Evolutionary conservation across 2,113 vertebrate genomes (phyloP), one percentile per base, ranked within the genome.

Genomic region (Tetrax tetrax): DNA sequence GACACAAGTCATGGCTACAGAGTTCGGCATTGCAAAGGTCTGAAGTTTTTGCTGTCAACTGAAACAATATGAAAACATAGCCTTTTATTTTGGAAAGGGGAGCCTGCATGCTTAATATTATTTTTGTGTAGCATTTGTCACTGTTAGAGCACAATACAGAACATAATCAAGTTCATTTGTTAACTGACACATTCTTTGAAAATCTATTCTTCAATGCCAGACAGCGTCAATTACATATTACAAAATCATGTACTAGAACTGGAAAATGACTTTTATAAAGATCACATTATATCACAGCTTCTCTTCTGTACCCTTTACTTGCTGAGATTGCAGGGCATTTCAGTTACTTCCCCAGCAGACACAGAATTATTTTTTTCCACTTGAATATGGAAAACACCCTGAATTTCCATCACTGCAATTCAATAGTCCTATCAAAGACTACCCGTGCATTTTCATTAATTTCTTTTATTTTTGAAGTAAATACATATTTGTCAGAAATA

Each of bases 121-220:
- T 56, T 90, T 96, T 57, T 94, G 66, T 37, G 69, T 9, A 92
- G 69, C 87, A 84, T 92, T 89, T 95, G 86, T 95, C 69, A 88
- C 72, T 94, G 80, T 81, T 86, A 87, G 68, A 94, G 54, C 56
- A 94, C 93, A 95, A 84, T 87, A 83, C 68, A 74, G 28, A 89
- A 76, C 15, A 56, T 78, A 84, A 89, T 87, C 29, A 82, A 90
- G 47, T 88, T 94, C 76, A 90, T 93, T 94, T 88, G 87, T 79
- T 77, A 91, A 89, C 47, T 91, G 72, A 91, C 19, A 63, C 43
- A 68, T 82, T 92, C 75, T 78, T 76, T 84, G 76, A 87, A 90
- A 90, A 88, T 9, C 64, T 81, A 64, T 45, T 94, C 43, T 81
- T 86, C 75, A 95, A 92, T 47, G 45, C 60, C 80, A 89, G 47